Base-by-base conservation (phyloP, 2,888 invertebrate genomes). In the Tenthredo scrophulariae region DNA sequence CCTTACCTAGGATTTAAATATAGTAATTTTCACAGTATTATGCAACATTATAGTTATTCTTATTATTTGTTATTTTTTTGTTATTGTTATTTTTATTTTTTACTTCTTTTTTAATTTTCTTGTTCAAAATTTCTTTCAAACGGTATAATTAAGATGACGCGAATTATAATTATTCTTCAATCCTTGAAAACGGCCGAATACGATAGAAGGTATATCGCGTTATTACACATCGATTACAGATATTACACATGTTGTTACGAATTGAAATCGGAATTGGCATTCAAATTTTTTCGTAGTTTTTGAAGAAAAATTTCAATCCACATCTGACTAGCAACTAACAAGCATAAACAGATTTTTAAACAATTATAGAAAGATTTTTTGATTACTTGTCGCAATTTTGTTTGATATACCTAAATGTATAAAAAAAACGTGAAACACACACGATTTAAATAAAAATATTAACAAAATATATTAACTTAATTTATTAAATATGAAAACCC, bases 311-410 rank as follows among this genome's bases (percentile, higher is more conserved):
- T 77, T 29, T 33, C 18, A 29, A 54, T 54, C 54, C 77, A 54
- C 33, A 54, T 54, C 77, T 54, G 77, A 77, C 77, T 54, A 77
- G 33, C 77, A 54, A 54, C 77, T 77, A 77, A 74, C n/a, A 74
- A 74, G 72, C 72, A 43, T 74, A 22, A 74, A 54, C 54, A 77
- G 50, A 46, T 33, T 18, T 33, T 33, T 29, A 26, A 29, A 26
- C 3, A 77, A 46, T 33, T n/a, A 75, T 75, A 22, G 13, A 26
- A 26, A 10, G 18, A 22, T 43, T 29, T 77, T 77, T 50, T 77
- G 50, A 77, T 77, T 77, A 77, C 26, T 77, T 54, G 77, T 77
- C 77, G 77, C 33, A 77, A 77, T 29, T 77, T 50, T 33, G 29
- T 67, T 67, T 67, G 33, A 67, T 67, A 18, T 29, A 67, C 33